Evolutionary conservation across 2,113 vertebrate genomes (phyloP), one percentile per base, ranked within the genome.

Genomic region (Centropus unirufus): DNA sequence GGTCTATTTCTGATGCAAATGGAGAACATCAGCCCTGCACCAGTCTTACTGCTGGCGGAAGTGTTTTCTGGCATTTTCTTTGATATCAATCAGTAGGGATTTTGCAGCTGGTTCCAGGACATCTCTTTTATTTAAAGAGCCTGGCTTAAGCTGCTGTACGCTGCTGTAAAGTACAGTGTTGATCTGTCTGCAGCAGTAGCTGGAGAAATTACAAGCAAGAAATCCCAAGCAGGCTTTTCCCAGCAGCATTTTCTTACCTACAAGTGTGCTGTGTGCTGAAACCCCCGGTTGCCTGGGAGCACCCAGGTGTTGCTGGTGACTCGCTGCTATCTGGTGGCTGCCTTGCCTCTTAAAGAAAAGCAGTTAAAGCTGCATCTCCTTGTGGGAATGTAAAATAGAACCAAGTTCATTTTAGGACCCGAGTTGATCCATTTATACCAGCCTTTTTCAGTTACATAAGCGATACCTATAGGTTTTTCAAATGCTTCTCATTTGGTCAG

Each of bases 81-180:
- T 85, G 40, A 32, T 51, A 39, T 69, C 57, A 68, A 75, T 55
- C 3, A 0, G 3, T 58, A 55, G 27, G 8, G 8, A 32, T 86
- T 91, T 83, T 64, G 57, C 26, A 85, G 62, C 62, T 75, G 39
- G 82, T 67, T 63, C 69, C 49, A 57, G 67, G 27, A 8, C 63
- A 51, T 70, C 44, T 42, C 0, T 61, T 93, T 26, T 61, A 17
- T 84, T 90, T 78, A 39, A 73, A 34, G 30, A 77, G n/a, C 20
- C 3, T 8, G 5, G 24, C 24, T 55, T 46, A 36, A 0, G 7
- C 39, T 67, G 0, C 0, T 55, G 17, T 44, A 23, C 1, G 1
- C 59, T 69, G 44, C 39, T 93, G 40, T 76, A 46, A 83, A 91
- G 62, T 79, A 64, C 6, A 63, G 29, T 32, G 68, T 67, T 30